phyloP scores from a whole-genome alignment of 2,888 invertebrate genomes.

The Lycia hirtaria region DNA sequence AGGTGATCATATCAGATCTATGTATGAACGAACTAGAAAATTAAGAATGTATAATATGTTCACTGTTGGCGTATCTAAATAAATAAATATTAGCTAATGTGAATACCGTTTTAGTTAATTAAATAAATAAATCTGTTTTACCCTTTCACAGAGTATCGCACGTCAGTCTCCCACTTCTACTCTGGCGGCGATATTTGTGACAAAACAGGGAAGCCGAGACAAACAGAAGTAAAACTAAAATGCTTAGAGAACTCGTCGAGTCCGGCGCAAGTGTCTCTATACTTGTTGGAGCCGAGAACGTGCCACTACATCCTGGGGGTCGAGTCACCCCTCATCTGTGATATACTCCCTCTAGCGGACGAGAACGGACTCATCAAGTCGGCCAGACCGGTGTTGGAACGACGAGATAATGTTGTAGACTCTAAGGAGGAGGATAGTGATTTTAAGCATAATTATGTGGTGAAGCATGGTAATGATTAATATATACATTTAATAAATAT shows the following conservation, averaged over 20 bases:
- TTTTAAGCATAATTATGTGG: slow-evolving; percentile 47
- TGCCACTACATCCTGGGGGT: slow-evolving; percentile 98
- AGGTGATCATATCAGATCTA: too few relatives aligned
- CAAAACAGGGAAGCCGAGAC: slow-evolving; percentile 90
- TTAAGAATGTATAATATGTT: too few relatives aligned
- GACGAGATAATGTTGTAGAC: slow-evolving; percentile 45
- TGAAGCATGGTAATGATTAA: slow-evolving; percentile 66
- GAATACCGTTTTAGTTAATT: not conserved
- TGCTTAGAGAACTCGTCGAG: slow-evolving; percentile 90
- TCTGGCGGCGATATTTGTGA: slow-evolving; percentile 95
- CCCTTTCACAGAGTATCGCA: slow-evolving; percentile 78
- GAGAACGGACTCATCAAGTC: slow-evolving; percentile 88
- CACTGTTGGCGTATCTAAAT: too few relatives aligned
- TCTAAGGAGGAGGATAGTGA: slow-evolving; percentile 49
- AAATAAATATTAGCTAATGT: too few relatives aligned
- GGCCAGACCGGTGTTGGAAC: slow-evolving; percentile 44
- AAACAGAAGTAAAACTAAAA: slow-evolving; percentile 94
- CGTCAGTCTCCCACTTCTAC: slow-evolving; percentile 94
- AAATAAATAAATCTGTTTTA: not conserved
- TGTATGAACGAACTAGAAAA: too few relatives aligned
- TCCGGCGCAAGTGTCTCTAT: slow-evolving; percentile 93
- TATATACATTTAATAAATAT: slow-evolving; percentile 39
- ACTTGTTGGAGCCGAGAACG: slow-evolving; percentile 94
- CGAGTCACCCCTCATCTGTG: slow-evolving; percentile 96
- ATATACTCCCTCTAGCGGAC: slow-evolving; percentile 92